A percentile compares a stretch with the other conserved stretches of the same genome.
Evolutionary conservation across 2,888 invertebrate genomes (phyloP).

Genomic region (Eupelmus urozonus): DNA sequence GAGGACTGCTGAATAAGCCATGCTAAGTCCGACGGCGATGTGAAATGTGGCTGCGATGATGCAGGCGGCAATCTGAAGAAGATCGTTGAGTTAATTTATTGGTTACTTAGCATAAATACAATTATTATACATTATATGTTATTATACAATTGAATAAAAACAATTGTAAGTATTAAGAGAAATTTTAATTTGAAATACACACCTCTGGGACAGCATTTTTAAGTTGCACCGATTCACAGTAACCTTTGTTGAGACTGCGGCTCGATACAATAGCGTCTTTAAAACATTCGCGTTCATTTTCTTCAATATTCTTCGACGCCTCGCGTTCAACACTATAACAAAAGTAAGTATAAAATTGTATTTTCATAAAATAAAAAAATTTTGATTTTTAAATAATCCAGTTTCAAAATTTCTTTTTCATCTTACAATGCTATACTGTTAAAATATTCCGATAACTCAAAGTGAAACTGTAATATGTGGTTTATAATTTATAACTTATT

Average conservation of each 20-base stretch:
- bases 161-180: no score
- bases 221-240: conserved; percentile 67
- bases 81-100: not conserved
- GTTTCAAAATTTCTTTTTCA: no score
- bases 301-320: conserved; percentile 75
- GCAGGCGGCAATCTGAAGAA: conserved; percentile 78
- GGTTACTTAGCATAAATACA: not conserved
- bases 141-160: not conserved
- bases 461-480: no score
- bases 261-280: conserved; percentile 75
- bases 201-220: conserved; percentile 72
- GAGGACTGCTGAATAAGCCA: conserved; percentile 81
- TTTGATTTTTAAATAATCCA: no score
- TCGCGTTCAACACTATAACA: conserved; percentile 71
- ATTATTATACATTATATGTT: no score
- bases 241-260: conserved; percentile 73
- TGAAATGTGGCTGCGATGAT: conserved; percentile 80
- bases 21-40: conserved; percentile 80
- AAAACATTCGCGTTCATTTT: conserved; percentile 74
- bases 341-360: not conserved
- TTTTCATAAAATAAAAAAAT: not conserved
- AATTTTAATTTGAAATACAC: conserved; percentile 20
- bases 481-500: no score
- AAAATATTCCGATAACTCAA: no score
- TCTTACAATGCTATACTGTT: no score